These are phyloP conservation scores for Temnothorax rugatulus DNA, from an alignment of 2,888 invertebrate genomes.

Conservation along the genomic window DNA sequence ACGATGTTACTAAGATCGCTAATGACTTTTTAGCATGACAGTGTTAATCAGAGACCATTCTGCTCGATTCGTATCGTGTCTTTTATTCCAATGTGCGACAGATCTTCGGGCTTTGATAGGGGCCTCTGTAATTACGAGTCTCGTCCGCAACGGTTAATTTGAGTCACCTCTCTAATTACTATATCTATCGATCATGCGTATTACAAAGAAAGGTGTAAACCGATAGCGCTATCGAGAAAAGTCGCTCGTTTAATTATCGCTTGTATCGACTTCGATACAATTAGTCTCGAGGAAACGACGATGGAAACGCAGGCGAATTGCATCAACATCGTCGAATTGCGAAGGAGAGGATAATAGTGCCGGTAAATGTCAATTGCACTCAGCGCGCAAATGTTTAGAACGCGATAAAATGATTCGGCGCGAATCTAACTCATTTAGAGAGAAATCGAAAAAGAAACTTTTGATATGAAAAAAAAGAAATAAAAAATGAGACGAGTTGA, in stretches of 20 bases:
- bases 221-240: constrained; percentile 13
- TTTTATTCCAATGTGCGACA: not conserved
- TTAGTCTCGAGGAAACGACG: constrained; percentile 1
- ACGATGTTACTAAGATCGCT: not conserved
- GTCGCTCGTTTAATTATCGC: constrained; percentile 26
- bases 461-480: not conserved
- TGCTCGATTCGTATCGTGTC: not conserved
- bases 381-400: not conserved
- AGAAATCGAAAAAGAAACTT: not conserved
- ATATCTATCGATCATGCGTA: constrained; percentile 33
- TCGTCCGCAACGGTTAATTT: constrained; percentile 9
- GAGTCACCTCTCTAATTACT: constrained; percentile 35
- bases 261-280: constrained; percentile 28
- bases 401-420: not conserved
- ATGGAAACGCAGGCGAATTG: not conserved
- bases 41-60: constrained; percentile 38
- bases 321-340: constrained; percentile 17
- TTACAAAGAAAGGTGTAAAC: constrained; percentile 34
- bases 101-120: constrained; percentile 20
- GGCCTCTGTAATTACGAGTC: constrained; percentile 45
- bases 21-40: constrained; percentile 21
- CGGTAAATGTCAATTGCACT: constrained; percentile 10
- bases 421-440: constrained; percentile 7
- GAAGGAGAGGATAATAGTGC: constrained; percentile 27
- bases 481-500: not conserved